Percentiles rank a stretch among this genome's conserved stretches.
Conservation (phyloP, 2,113 vertebrate species). For the Dolichotis patagonum region DNA sequence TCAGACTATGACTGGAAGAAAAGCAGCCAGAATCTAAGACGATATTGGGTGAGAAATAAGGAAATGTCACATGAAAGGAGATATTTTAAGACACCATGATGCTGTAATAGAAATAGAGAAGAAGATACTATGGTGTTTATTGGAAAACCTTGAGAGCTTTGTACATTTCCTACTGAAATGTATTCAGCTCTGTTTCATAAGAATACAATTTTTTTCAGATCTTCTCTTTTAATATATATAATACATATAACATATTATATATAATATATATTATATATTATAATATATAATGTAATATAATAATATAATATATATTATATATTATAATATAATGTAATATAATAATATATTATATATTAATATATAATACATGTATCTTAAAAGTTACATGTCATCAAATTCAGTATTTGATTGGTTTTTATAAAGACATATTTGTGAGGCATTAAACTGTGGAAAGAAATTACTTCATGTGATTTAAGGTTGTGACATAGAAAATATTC, state of each 20-base stretch:
- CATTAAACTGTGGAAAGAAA: not conserved
- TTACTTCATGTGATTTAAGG: not conserved
- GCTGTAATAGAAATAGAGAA: not conserved
- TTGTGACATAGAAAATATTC: not conserved
- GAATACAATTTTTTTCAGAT: not conserved
- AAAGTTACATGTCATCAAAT: not conserved
- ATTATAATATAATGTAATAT: no score
- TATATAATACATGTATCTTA: not conserved
- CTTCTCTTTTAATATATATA: not conserved
- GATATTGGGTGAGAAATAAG: not conserved
- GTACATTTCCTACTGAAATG: conserved; percentile 10
- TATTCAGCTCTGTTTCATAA: not conserved
- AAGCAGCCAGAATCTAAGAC: not conserved
- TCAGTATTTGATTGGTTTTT: not conserved
- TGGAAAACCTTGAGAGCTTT: conserved; percentile 7
- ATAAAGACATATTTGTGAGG: not conserved
- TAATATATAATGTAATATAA: no score
- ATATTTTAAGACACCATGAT: not conserved
- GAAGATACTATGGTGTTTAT: not conserved
- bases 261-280: no score
- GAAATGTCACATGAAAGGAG: not conserved
- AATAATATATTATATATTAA: not conserved
- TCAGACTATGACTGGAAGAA: not conserved
- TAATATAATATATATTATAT: not conserved
- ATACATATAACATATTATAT: no score